Evolutionary conservation across 2,113 vertebrate genomes (phyloP), one percentile per base, ranked within the genome.

Genomic region (Oceanites oceanicus): DNA sequence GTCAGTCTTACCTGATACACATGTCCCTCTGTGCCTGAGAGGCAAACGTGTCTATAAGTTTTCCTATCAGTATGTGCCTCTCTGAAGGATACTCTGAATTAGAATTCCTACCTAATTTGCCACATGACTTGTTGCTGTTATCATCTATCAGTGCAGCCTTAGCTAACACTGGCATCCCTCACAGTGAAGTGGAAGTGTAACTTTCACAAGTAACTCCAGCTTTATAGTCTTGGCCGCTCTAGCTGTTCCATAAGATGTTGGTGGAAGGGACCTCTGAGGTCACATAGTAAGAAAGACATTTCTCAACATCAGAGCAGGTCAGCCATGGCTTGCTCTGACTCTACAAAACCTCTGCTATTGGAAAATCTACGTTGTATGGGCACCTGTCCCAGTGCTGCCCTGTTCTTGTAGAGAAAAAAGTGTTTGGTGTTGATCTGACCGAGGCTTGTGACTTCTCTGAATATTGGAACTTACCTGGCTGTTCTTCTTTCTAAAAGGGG

Each of bases 301-400:
- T 78, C 10, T 56, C 96, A 65, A 6, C 6, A 0, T 25, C 29
- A 21, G 15, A 50, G 34, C 14, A 38, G 38, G 12, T 71, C 38
- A 58, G 13, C 42, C 4, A 5, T 63, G 67, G 58, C 49, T 88
- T 59, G 14, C 10, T 10, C 67, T 45, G 36, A n/a, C 18, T 90
- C 32, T 8, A 7, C 32, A 49, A 80, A 45, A 55, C 22, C 8
- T 67, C 63, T n/a, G 18, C 11, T 71, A 4, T n/a, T 81, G 18
- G 38, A 47, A 82, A 40, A 5, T 38, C 10, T 55, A 0, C 1
- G 1, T 91, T 87, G 42, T 82, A 0, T 66, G 49, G n/a, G 11
- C 14, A 13, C 20, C 17, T 81, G 9, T 89, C 34, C 30, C 40
- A 38, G 36, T 62, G 38, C n/a, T 90, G 25, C 25, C 7, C 5